Base-by-base conservation (phyloP, 1,140 invertebrate species). In the Tetramorium alpestre region DNA sequence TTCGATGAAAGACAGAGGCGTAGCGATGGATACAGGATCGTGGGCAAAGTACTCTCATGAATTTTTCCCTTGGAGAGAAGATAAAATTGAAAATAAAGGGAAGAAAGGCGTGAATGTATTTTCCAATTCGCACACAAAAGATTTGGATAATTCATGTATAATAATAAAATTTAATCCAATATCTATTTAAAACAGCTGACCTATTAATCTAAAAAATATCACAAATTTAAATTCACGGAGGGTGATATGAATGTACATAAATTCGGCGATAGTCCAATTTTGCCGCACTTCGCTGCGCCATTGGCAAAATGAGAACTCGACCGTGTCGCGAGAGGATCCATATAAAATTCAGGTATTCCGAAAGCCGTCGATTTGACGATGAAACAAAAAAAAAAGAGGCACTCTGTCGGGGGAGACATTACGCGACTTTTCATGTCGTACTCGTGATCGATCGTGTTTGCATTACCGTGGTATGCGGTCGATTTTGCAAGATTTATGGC, bases 381-480 rank as follows among this genome's bases (percentile, higher is more conserved):
- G 25, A 84, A 60, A 75, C 41, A 38, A 49, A 84, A 38, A 60
- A 62, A 6, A 22, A 44, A 62, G 2, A 22, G 28, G 25, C 38
- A 0, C n/a, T 11, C 25, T 41, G 13, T 22, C 65, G 25, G 11
- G 49, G 51, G 67, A 47, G 67, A 72, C 65, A 41, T 81, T 72
- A 58, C 51, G 78, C 51, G 80, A 82, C 67, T 73, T 82, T 60
- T 73, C 80, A 41, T 73, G 80, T 82, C 67, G 80, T n/a, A 75
- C 67, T 22, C 54, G 69, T 75, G 80, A 73, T 84, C 69, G 80
- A 84, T 84, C 69, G 80, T 84, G 54, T 84, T 84, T 62, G 80
- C 80, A 73, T 84, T 75, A 84, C 7, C 80, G 51, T 25, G 67
- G 38, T 28, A 73, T 60, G 80, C 54, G 67, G 44, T 75, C 80